These are phyloP conservation scores for Hypercompe scribonia DNA, from an alignment of 2,888 invertebrate genomes.

Conservation along the genomic window DNA sequence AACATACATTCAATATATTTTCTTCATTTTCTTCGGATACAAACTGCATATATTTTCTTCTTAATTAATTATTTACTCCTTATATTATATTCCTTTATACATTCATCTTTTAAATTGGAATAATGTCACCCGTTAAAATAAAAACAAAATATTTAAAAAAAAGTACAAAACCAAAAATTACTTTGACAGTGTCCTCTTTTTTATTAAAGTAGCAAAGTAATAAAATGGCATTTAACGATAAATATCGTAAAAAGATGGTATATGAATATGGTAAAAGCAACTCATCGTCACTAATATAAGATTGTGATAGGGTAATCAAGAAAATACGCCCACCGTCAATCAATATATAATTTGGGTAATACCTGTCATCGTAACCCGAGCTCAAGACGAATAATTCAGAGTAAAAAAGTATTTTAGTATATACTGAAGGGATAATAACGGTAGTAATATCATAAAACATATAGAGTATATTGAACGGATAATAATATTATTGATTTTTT, in stretches of 20 bases:
- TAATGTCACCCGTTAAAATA: too few species aligned
- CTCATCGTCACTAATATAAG: not conserved
- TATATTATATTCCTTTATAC: too few species aligned
- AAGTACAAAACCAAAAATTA: not conserved
- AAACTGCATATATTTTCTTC: too few species aligned
- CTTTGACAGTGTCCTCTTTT: not conserved
- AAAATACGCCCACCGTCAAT: slow-evolving; percentile 4
- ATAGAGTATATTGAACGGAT: too few species aligned
- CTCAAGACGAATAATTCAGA: not conserved
- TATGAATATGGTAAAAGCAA: not conserved
- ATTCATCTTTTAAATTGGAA: too few species aligned
- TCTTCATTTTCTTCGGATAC: too few species aligned
- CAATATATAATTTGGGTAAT: not conserved
- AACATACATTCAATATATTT: too few species aligned
- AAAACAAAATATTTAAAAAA: too few species aligned
- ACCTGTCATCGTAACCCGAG: not conserved
- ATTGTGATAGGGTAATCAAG: not conserved
- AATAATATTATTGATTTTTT: too few species aligned
- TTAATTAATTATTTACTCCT: too few species aligned
- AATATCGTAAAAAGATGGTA: not conserved
- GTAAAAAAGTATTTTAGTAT: not conserved
- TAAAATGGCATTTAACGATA: not conserved
- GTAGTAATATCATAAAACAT: too few species aligned
- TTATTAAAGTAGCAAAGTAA: not conserved
- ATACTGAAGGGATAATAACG: not conserved